Base-by-base conservation (phyloP, 2,797 vertebrate species). In the Pangasius djambal region DNA sequence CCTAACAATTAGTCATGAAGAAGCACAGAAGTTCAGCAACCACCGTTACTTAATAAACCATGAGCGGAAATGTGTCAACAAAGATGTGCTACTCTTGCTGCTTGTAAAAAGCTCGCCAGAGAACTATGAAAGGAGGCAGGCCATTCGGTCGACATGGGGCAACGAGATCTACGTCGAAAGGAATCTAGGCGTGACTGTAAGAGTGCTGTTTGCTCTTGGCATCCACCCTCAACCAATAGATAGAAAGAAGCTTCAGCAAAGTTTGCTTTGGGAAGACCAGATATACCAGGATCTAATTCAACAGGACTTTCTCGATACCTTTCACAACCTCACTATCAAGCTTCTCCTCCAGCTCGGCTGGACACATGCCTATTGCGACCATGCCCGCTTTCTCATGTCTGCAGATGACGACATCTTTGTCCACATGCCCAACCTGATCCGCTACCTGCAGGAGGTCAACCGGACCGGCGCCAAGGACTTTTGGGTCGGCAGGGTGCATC, bases 351-450 rank as follows among this genome's bases (percentile, higher is more conserved):
- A 99, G 96, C 97, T 99, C 91, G 96, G 95, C 74, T 99, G 98
- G 99, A 97, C 96, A 91, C 98, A 99, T 90, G 87, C 89, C 4
- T 97, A 92, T 94, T 99, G 99, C 90, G 92, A 95, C 28, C 97
- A 97, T 18, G 97, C 99, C 87, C 97, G 92, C 89, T 99, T 99
- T 93, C 93, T 99, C 88, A 99, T 99, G 98, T 97, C 97, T 1
- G 97, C 97, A 0, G 98, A 99, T 22, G 98, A 99, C 0, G 98
- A 99, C 92, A 96, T 99, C 92, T 99, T 99, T 86, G 94, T 99
- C 77, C 98, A 99, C 92, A 97, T 97, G 96, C 98, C 98, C 91
- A 99, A 99, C 93, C 95, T 99, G 57, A 96, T 98, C 81, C 94
- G 90, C 52, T 98, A 99, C 94, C 96, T 99, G 91, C 96, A 95